phyloP scores from a whole-genome alignment of 2,888 invertebrate species.

The Hirtodrosophila alboralis region DNA sequence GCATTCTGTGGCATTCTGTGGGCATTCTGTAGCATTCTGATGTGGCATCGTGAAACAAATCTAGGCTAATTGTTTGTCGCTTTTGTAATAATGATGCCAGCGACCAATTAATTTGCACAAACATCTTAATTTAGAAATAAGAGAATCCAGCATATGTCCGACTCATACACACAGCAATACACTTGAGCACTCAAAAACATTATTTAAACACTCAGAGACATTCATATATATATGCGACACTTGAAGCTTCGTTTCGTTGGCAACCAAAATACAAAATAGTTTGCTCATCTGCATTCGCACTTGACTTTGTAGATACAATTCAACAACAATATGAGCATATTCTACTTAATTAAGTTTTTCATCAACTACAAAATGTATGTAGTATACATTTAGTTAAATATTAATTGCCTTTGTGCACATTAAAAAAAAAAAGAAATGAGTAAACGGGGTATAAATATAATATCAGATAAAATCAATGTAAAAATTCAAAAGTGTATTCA shows the following conservation, averaged over 20 bases:
- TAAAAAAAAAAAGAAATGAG: too few relatives aligned
- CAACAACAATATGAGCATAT: background rate
- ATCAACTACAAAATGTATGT: background rate
- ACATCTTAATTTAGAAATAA: slow-evolving; percentile 72
- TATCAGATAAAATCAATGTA: too few relatives aligned
- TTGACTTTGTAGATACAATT: slow-evolving; percentile 19
- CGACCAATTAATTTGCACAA: slow-evolving; percentile 82
- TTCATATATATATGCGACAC: slow-evolving; percentile 8
- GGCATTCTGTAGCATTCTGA: too few relatives aligned
- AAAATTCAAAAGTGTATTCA: too few relatives aligned
- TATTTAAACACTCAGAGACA: background rate
- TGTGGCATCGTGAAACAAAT: slow-evolving; percentile 48
- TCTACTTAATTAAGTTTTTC: too few relatives aligned
- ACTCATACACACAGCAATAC: slow-evolving; percentile 9
- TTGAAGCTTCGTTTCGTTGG: slow-evolving; percentile 4
- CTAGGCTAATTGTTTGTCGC: slow-evolving; percentile 81
- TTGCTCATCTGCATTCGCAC: slow-evolving; percentile 1
- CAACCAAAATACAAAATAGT: background rate
- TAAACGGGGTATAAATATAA: too few relatives aligned
- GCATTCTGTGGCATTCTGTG: slow-evolving; percentile 13
- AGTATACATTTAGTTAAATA: too few relatives aligned
- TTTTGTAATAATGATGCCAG: slow-evolving; percentile 80
- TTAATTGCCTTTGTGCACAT: too few relatives aligned
- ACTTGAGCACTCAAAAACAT: slow-evolving; percentile 1
- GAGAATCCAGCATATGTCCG: slow-evolving; percentile 29